phyloP scores from a whole-genome alignment of 2,888 invertebrate species.

The Parthenolecanium corni region DNA sequence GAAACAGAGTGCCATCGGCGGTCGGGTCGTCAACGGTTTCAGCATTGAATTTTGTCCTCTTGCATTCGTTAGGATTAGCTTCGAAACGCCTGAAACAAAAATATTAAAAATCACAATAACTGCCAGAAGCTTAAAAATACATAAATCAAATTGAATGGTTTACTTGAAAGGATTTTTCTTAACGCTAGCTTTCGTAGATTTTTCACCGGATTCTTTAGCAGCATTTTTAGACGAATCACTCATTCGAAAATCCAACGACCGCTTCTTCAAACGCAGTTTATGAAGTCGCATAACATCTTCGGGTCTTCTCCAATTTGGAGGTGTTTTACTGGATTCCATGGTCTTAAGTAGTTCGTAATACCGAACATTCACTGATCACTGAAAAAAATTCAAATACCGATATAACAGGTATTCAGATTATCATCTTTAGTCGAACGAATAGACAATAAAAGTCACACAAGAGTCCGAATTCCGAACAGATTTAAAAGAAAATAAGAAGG shows the following conservation, averaged over 20 bases:
- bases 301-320: slow-evolving; percentile 44
- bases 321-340: slow-evolving; percentile 32
- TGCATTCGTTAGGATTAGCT: not conserved
- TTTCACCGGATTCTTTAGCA: not conserved
- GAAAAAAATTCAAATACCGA: too few species aligned
- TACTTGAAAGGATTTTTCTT: slow-evolving; percentile 34
- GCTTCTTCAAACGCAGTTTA: slow-evolving; percentile 62
- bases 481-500: too few species aligned
- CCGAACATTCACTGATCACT: too few species aligned
- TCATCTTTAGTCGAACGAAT: too few species aligned
- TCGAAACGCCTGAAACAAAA: not conserved
- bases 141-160: not conserved
- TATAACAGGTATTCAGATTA: too few species aligned
- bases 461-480: too few species aligned
- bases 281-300: slow-evolving; percentile 59
- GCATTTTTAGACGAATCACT: slow-evolving; percentile 36
- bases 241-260: slow-evolving; percentile 60
- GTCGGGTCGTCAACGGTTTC: slow-evolving; percentile 20
- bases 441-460: too few species aligned
- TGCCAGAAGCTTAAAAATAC: not conserved
- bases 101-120: not conserved
- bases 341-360: not conserved
- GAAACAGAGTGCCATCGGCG: slow-evolving; percentile 22
- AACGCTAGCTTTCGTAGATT: slow-evolving; percentile 6
- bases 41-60: slow-evolving; percentile 7